Percentiles rank a stretch among this genome's conserved stretches.
phyloP scores from a whole-genome alignment of 2,888 invertebrate genomes.

The Lepas anatifera region DNA sequence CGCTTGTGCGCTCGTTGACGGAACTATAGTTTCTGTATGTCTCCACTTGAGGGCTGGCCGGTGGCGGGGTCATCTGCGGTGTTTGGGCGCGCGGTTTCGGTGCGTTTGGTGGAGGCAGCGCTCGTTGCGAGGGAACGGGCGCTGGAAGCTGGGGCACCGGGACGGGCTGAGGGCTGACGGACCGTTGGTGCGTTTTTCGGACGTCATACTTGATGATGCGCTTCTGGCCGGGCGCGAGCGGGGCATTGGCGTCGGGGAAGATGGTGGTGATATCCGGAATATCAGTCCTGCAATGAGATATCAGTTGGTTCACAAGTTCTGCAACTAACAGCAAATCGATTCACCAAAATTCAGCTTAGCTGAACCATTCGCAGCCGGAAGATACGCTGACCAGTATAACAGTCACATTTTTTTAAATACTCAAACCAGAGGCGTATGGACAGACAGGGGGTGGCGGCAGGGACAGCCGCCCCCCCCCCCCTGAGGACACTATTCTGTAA shows the following conservation, averaged over 20 bases:
- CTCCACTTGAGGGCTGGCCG: no score
- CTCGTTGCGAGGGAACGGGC: no score
- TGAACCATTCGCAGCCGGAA: no score
- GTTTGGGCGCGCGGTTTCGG: neutral
- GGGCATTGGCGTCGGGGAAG: neutral
- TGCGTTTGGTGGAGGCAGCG: neutral
- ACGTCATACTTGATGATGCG: neutral
- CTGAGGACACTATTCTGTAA: no score
- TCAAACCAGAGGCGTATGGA: no score
- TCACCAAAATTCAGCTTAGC: no score
- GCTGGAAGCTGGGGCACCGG: neutral
- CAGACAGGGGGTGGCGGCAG: no score
- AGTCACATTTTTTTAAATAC: neutral
- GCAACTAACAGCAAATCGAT: neutral
- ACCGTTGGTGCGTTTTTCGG: neutral
- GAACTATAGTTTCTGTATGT: no score
- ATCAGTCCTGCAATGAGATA: neutral
- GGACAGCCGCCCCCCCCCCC: no score
- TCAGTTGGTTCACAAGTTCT: neutral
- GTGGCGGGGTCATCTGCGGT: neutral
- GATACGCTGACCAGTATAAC: neutral
- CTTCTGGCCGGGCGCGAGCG: neutral
- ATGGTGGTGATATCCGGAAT: neutral
- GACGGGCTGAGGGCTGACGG: neutral
- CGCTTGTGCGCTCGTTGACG: neutral